A percentile compares a stretch with the other conserved stretches of the same genome.
Evolutionary conservation across 1,140 invertebrate genomes (phyloP).

Genomic region (Drosophila truncata): DNA sequence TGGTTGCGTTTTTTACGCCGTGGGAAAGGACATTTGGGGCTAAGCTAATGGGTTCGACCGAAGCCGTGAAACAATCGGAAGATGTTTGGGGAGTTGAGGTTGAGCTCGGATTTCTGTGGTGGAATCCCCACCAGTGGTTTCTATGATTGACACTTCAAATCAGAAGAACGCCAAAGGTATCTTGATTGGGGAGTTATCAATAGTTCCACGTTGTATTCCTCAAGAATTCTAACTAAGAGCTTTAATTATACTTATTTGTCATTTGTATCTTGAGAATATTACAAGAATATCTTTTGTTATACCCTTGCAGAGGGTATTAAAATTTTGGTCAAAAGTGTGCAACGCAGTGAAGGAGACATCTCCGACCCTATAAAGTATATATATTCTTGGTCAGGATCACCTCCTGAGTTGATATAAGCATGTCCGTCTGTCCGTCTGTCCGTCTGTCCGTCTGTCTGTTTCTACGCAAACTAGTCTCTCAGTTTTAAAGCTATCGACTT

Average conservation of each 20-base stretch:
- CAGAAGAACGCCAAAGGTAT: neutral
- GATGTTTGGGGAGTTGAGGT: conserved; percentile 15
- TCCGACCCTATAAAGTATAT: too few species aligned
- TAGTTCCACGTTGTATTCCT: neutral
- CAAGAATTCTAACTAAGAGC: neutral
- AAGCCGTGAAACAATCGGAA: conserved; percentile 26
- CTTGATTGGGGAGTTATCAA: neutral
- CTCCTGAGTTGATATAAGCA: too few species aligned
- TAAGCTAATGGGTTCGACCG: conserved; percentile 67
- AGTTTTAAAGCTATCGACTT: too few species aligned
- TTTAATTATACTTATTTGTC: neutral
- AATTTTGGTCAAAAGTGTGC: too few species aligned
- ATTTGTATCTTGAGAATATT: neutral
- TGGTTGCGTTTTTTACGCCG: conserved; percentile 43
- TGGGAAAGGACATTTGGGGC: conserved; percentile 55
- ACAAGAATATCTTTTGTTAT: neutral
- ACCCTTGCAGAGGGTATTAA: too few species aligned
- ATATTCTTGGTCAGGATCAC: too few species aligned
- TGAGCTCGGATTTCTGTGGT: neutral
- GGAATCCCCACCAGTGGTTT: neutral
- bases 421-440: too few species aligned
- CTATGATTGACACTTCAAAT: conserved; percentile 13
- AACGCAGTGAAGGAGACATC: too few species aligned
- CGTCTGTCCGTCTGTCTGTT: too few species aligned
- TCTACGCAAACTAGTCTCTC: too few species aligned